Conservation (phyloP, 2,113 vertebrate genomes). For the Hirundichthys speculiger region DNA sequence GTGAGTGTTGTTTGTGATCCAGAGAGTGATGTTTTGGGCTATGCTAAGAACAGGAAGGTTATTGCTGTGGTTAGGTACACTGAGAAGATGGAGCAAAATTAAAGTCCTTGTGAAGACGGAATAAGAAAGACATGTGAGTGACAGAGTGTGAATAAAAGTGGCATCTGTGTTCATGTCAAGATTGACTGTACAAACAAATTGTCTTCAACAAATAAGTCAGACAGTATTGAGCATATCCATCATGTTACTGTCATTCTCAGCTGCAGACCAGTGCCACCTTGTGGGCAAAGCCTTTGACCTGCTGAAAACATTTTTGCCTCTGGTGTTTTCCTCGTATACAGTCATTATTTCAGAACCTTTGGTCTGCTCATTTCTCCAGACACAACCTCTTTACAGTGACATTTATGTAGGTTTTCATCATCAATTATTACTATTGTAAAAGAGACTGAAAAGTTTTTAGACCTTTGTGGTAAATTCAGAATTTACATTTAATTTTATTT, state of each 20-base stretch:
- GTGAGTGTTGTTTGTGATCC: too few relatives aligned
- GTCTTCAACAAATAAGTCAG: slow-evolving; percentile 7
- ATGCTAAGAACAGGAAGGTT: neutral
- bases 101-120: slow-evolving; percentile 1
- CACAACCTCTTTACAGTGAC: too few relatives aligned
- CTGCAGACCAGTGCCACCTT: slow-evolving; percentile 13
- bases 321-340: neutral
- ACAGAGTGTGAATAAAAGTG: slow-evolving; percentile 12
- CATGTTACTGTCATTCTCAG: slow-evolving; percentile 14
- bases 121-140: neutral
- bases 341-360: neutral
- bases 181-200: slow-evolving; percentile 9
- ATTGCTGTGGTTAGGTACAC: neutral
- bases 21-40: neutral
- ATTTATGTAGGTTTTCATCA: neutral
- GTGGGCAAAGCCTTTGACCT: neutral
- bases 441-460: neutral
- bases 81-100: neutral
- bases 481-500: neutral
- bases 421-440: neutral
- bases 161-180: slow-evolving; percentile 16
- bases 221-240: neutral
- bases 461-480: neutral
- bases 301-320: neutral
- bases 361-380: neutral